These are phyloP conservation scores for Ochlodes sylvanus DNA, from an alignment of 2,888 invertebrate genomes.

Conservation along the genomic window DNA sequence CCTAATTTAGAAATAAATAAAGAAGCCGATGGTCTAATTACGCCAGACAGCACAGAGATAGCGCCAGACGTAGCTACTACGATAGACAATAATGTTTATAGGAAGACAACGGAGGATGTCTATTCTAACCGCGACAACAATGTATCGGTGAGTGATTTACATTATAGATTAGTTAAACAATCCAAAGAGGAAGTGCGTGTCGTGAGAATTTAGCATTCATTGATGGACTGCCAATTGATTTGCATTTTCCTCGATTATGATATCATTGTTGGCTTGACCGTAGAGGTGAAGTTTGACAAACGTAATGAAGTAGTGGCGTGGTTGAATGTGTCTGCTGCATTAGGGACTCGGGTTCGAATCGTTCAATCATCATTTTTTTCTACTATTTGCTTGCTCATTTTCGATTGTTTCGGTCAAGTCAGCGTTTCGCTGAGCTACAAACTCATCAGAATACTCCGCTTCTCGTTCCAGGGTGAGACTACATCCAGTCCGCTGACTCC, in stretches of 20 bases:
- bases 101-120: constrained; percentile 49
- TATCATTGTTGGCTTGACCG: not conserved
- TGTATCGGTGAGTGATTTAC: constrained; percentile 43
- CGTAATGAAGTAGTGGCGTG: too few relatives aligned
- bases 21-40: constrained; percentile 18
- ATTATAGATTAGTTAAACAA: constrained; percentile 26
- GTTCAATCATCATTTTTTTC: too few relatives aligned
- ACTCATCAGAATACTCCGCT: not conserved
- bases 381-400: too few relatives aligned
- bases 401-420: too few relatives aligned
- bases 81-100: constrained; percentile 58
- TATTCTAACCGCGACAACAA: constrained; percentile 47
- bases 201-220: constrained; percentile 38
- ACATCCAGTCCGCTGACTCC: constrained; percentile 39
- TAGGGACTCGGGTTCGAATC: too few relatives aligned
- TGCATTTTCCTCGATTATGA: constrained; percentile 6
- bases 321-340: not conserved
- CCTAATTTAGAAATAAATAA: constrained; percentile 31
- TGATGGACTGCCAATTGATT: constrained; percentile 42
- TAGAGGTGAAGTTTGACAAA: too few relatives aligned
- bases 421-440: too few relatives aligned
- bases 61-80: constrained; percentile 40
- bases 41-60: constrained; percentile 26
- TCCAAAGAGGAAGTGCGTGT: constrained; percentile 37
- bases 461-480: constrained; percentile 57